Conservation (phyloP, 2,888 invertebrate genomes). For the Hydriomena furcata region DNA sequence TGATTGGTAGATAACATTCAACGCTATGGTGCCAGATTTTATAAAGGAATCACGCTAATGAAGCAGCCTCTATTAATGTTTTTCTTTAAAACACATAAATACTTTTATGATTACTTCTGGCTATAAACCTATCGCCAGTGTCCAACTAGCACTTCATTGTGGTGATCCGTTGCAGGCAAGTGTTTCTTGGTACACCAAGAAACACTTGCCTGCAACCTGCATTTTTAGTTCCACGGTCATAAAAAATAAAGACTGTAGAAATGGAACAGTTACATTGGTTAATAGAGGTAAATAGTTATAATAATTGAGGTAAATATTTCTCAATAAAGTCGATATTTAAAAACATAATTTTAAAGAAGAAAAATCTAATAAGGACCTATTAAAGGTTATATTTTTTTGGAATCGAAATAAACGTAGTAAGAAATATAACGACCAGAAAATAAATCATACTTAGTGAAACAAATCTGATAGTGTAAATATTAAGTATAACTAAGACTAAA, state of each 20-base stretch:
- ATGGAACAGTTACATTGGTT: no score
- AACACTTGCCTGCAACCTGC: neutral
- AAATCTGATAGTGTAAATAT: no score
- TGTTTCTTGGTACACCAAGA: neutral
- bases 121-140: conserved; percentile 20
- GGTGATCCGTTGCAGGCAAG: conserved; percentile 31
- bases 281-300: no score
- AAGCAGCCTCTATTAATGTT: neutral
- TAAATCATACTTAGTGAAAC: no score
- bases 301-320: no score
- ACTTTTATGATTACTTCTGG: conserved; percentile 1
- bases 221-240: conserved; percentile 17
- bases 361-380: no score
- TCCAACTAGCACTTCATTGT: conserved; percentile 29
- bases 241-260: conserved; percentile 16
- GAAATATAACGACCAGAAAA: no score
- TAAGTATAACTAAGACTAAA: no score
- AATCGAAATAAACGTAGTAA: no score
- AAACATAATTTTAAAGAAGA: no score
- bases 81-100: neutral
- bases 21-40: neutral
- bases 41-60: neutral
- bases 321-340: no score
- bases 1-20: neutral
- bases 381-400: no score